Conservation (phyloP, 2,888 invertebrate genomes). For the Drosophila putrida region DNA sequence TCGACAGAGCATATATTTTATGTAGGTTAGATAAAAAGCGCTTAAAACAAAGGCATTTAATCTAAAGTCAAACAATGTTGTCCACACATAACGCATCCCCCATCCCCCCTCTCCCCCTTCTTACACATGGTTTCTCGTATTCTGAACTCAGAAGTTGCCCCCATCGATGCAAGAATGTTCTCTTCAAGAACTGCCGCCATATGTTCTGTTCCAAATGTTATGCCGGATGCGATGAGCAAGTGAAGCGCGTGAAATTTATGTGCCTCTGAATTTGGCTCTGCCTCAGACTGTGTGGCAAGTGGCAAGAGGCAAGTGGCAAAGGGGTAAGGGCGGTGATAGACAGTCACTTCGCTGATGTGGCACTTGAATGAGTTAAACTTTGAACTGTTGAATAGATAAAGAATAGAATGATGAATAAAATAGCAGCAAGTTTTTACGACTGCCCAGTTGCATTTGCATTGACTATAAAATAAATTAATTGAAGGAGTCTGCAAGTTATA, state of each 20-base stretch:
- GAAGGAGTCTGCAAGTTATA: constrained; percentile 26
- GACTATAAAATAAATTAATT: constrained; percentile 63
- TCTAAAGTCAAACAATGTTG: constrained; percentile 76
- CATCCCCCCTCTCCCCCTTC: neutral
- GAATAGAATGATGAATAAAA: constrained; percentile 22
- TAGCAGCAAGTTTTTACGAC: constrained; percentile 32
- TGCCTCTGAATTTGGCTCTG: constrained; percentile 21
- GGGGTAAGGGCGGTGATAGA: constrained; percentile 50
- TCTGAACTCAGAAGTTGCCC: constrained; percentile 4
- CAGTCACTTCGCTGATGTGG: constrained; percentile 40
- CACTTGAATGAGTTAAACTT: constrained; percentile 74
- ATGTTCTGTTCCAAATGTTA: constrained; percentile 61
- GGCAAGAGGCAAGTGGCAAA: constrained; percentile 14
- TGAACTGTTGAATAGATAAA: constrained; percentile 64
- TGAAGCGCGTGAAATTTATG: constrained; percentile 78
- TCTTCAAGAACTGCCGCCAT: constrained; percentile 63
- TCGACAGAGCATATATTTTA: constrained; percentile 66
- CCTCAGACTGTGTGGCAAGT: constrained; percentile 17
- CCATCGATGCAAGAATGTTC: constrained; percentile 52
- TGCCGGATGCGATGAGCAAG: constrained; percentile 64
- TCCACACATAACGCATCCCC: constrained; percentile 47
- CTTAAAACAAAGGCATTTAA: constrained; percentile 75
- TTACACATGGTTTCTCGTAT: neutral
- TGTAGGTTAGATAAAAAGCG: constrained; percentile 77
- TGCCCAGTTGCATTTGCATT: constrained; percentile 43